These are phyloP conservation scores for Protobothrops mucrosquamatus DNA, from an alignment of 2,113 vertebrate genomes.

Conservation along the genomic window DNA sequence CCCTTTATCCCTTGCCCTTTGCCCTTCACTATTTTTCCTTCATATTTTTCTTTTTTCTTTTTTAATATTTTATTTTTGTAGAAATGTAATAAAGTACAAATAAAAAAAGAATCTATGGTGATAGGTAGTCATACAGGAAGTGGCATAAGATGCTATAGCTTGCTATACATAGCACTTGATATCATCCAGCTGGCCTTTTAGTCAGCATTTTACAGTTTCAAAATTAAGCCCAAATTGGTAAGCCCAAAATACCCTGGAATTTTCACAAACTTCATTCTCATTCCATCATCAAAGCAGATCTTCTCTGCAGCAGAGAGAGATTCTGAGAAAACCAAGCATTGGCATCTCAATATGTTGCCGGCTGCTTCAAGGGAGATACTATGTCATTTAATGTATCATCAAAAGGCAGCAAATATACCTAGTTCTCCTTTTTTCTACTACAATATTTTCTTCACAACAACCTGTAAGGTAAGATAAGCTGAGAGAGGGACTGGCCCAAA, in stretches of 20 bases:
- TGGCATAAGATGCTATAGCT: not conserved
- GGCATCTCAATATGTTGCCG: not conserved
- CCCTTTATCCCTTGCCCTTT: not conserved
- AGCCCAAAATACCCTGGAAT: not conserved
- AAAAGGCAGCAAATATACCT: not conserved
- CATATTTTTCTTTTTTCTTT: not conserved
- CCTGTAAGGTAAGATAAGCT: not conserved
- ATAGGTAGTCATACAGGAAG: rapidly evolving
- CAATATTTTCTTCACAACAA: not conserved
- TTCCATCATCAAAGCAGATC: not conserved
- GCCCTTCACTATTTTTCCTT: not conserved
- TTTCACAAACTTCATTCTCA: not conserved
- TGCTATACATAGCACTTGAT: rapidly evolving
- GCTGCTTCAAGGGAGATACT: not conserved
- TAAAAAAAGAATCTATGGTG: not conserved
- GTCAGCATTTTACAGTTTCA: not conserved
- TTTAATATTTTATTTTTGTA: not conserved
- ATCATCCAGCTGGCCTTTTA: not conserved
- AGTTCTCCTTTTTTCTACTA: not conserved
- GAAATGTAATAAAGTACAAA: not conserved
- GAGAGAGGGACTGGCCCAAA: not conserved
- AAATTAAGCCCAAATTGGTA: not conserved
- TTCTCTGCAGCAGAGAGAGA: not conserved
- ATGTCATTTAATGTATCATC: not conserved
- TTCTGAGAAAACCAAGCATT: not conserved